A percentile compares a stretch with the other conserved stretches of the same genome.
These are phyloP conservation scores for Palaemon carinicauda DNA, from an alignment of 1,140 invertebrate species.

Conservation along the genomic window DNA sequence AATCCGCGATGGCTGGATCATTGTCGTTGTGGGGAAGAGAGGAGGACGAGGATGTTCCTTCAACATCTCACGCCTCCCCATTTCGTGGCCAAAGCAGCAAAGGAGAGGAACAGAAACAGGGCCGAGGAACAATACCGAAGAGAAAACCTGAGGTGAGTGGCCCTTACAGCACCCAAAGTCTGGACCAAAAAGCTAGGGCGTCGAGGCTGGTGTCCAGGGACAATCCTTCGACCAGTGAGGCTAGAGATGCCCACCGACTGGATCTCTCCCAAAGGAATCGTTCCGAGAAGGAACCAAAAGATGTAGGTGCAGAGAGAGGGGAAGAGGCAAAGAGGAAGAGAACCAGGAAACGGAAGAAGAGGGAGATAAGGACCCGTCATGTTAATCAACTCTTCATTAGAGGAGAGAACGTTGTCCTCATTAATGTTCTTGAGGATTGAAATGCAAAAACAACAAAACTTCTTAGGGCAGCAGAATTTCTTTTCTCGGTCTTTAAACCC, in stretches of 20 bases:
- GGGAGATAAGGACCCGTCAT: slow-evolving; percentile 75
- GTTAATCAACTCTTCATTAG: slow-evolving; percentile 82
- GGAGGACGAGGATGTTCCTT: neutral
- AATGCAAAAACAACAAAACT: no score
- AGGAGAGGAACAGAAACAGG: neutral
- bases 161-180: neutral
- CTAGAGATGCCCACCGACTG: slow-evolving; percentile 15
- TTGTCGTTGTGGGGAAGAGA: neutral
- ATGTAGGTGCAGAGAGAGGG: neutral
- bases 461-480: neutral
- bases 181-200: neutral
- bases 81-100: no score
- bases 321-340: neutral
- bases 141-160: neutral
- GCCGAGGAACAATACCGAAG: neutral
- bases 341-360: slow-evolving; percentile 30
- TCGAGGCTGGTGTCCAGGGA: neutral
- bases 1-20: neutral
- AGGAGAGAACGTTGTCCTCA: slow-evolving; percentile 83
- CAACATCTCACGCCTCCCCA: no score
- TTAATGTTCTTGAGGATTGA: slow-evolving; percentile 61
- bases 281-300: neutral
- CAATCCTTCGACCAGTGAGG: slow-evolving; percentile 11
- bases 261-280: no score
- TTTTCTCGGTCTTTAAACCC: neutral